Base-by-base conservation (phyloP, 2,797 vertebrate species). In the Protonibea diacanthus region DNA sequence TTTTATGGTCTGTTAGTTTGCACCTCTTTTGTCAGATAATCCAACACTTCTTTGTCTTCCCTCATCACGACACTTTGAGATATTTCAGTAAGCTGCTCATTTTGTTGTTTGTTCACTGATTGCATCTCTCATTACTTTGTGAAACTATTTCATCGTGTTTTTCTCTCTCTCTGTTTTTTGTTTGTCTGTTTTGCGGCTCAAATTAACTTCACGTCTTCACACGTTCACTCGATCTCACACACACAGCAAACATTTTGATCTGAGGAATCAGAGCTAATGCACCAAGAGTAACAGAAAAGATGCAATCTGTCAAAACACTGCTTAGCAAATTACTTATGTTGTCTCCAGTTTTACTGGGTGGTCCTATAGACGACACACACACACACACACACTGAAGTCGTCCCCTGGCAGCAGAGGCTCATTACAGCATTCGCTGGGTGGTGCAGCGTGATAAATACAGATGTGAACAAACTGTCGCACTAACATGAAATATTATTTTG, bases 391-490 rank as follows among this genome's bases (percentile, higher is more conserved):
- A 47, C 15, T 33, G 33, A 8, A 33, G 33, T 33, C 33, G 33
- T 38, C 8, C 33, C 33, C 33, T 38, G 33, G 8, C 33, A 83
- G 47, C 52, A 60, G 49, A 76, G 59, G 17, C 61, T 56, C 60
- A 56, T 61, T 38, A 38, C 8, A 38, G 33, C 33, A 38, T 38
- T 60, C 15, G 14, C 20, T 75, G 62, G 42, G 74, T 6, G 58
- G 58, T 78, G 71, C 59, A 59, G 65, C 76, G 58, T 18, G 59
- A 79, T 76, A 76, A 63, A 25, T 11, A 21, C n/a, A 40, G 45
- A 65, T 57, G 29, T 15, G 29, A 44, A 59, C 29, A 71, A 60
- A 78, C 38, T 38, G n/a, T 47, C 17, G 10, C 45, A 44, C 40
- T 23, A 13, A 48, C n/a, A 49, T 25, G 6, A 53, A 53, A 25